Evolutionary conservation across 2,888 invertebrate species (phyloP), one percentile per base, ranked within the genome.

Genomic region (Rhaphigaster nebulosa): DNA sequence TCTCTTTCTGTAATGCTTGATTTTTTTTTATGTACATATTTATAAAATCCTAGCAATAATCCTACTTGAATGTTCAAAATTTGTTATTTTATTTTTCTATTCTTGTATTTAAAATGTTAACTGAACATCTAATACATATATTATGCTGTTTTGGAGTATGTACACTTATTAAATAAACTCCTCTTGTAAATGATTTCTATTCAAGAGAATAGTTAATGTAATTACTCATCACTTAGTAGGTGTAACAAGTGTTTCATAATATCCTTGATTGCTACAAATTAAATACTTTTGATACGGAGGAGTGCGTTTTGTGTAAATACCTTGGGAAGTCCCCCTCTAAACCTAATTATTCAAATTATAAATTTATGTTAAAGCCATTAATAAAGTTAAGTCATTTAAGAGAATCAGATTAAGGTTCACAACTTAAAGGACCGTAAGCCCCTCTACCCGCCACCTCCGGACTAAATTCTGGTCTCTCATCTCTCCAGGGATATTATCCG

Each of bases 321-420:
- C n/a, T 34, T 76, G 38, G 1, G 10, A 76, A 38, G 18, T 18
- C 45, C 45, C 45, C 45, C n/a, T 10, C n/a, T 13, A 50, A 84
- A 84, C 18, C 45, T n/a, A 84, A 84, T 84, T 84, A 84, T 41
- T 84, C 45, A n/a, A 45, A 45, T 84, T 84, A 84, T 84, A 41
- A 84, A 84, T 84, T 84, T 84, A 84, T 84, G 84, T 84, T 84
- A 15, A 45, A n/a, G 26, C 84, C 26, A 84, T 84, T 84, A 84
- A 84, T 84, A 50, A 84, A 84, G 84, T 84, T 84, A n/a, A 50
- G n/a, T 26, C 84, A 50, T 84, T 84, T 84, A 50, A 84, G 38
- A 15, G 45, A 84, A 84, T 84, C 45, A 84, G 84, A 84, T 84
- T 84, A 84, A 84, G 84, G 38, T 50, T 84, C 45, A 50, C 45